A percentile compares a stretch with the other conserved stretches of the same genome.
Conservation (phyloP, 1,140 invertebrate species). For the Schmidtea mediterranea region DNA sequence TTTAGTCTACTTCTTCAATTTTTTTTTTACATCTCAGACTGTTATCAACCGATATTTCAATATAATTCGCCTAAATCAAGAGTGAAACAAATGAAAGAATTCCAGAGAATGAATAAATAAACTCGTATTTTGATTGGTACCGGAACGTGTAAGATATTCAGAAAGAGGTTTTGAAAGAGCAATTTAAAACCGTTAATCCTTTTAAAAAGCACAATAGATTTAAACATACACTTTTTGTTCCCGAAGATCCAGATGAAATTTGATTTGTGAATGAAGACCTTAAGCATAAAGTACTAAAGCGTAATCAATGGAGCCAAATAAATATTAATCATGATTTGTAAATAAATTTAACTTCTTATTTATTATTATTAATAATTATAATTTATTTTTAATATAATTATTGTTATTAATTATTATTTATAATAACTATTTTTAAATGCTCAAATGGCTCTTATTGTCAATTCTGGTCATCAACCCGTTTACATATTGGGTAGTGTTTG, state of each 20-base stretch:
- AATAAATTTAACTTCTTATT: too few relatives aligned
- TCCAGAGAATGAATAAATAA: neutral
- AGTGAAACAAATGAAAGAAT: neutral
- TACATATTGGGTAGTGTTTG: too few relatives aligned
- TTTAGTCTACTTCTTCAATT: neutral
- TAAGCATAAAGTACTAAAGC: neutral
- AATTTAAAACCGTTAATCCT: slow-evolving; percentile 50
- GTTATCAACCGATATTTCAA: neutral
- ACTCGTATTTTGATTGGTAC: slow-evolving; percentile 58
- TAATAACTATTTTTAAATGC: too few relatives aligned
- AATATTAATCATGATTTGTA: too few relatives aligned
- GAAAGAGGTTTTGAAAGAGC: slow-evolving; percentile 53
- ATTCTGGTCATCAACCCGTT: too few relatives aligned
- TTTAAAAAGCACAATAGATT: slow-evolving; percentile 35
- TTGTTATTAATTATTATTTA: too few relatives aligned
- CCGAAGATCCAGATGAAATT: neutral
- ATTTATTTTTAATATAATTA: too few relatives aligned
- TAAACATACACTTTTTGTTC: slow-evolving; percentile 38
- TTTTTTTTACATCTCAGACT: neutral
- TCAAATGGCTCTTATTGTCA: too few relatives aligned
- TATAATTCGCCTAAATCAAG: neutral
- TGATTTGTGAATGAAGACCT: neutral
- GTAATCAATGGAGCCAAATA: neutral
- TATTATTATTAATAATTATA: too few relatives aligned
- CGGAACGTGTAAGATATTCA: slow-evolving; percentile 56